phyloP scores from a whole-genome alignment of 2,888 invertebrate species.

The Epinotia brunnichana region DNA sequence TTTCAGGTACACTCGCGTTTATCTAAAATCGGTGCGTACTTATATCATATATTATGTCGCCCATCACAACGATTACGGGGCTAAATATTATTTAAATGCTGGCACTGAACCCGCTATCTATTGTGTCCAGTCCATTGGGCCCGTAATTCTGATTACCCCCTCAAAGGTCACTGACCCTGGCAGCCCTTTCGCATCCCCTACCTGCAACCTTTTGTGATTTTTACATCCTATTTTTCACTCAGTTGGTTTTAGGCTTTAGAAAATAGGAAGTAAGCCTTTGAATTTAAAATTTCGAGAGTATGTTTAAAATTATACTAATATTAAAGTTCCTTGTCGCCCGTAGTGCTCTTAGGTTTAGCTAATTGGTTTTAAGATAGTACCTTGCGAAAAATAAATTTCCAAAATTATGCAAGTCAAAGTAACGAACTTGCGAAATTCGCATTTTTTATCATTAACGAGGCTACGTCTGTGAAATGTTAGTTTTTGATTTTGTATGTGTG shows the following conservation, averaged over 20 bases:
- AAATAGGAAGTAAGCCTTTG: slow-evolving; percentile 1
- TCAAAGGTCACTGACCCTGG: slow-evolving; percentile 71
- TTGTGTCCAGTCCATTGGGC: slow-evolving; percentile 68
- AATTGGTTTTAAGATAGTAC: no score
- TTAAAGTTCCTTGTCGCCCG: no score
- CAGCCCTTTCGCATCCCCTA: slow-evolving; percentile 60
- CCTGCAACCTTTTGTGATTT: slow-evolving; percentile 49
- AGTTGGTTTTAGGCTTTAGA: slow-evolving; percentile 46
- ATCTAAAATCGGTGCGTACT: not conserved
- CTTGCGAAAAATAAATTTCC: no score
- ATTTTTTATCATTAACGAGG: no score
- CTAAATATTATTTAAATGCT: slow-evolving; percentile 41
- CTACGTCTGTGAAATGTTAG: no score
- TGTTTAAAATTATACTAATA: no score
- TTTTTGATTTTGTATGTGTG: no score
- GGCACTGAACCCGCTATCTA: slow-evolving; percentile 58
- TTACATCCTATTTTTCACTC: slow-evolving; percentile 51
- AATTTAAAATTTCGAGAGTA: no score
- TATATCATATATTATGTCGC: not conserved
- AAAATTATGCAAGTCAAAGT: no score
- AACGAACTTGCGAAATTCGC: no score
- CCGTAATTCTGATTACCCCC: slow-evolving; percentile 56
- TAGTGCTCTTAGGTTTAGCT: no score
- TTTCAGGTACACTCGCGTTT: slow-evolving; percentile 24
- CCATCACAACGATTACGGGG: slow-evolving; percentile 11